phyloP scores from a whole-genome alignment of 2,113 vertebrate genomes.

The Oceanodroma tethys region DNA sequence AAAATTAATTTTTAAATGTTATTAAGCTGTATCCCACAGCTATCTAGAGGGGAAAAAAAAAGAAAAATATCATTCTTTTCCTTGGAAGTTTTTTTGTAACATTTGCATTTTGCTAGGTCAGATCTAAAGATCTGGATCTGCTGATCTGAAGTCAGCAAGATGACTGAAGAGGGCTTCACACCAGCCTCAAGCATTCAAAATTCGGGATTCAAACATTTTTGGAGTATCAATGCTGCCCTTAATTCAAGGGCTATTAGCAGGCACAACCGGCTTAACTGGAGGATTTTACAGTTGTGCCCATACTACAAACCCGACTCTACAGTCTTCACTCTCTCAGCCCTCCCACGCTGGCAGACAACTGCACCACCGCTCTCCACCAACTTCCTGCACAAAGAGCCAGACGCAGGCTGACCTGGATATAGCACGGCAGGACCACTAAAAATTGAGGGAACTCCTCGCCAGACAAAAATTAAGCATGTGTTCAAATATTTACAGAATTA shows the following conservation, averaged over 20 bases:
- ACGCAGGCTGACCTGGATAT: not conserved
- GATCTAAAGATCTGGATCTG: not conserved
- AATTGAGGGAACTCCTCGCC: not conserved
- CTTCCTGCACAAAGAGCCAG: not conserved
- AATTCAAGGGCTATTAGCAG: not conserved
- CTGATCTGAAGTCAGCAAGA: not conserved
- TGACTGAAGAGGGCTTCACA: not conserved
- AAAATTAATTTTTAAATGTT: not conserved
- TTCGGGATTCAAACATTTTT: not conserved
- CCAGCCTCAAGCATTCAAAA: not conserved
- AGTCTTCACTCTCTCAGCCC: not conserved
- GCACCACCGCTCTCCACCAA: not conserved
- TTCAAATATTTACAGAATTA: not conserved
- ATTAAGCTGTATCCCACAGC: not conserved
- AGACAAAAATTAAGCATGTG: not conserved
- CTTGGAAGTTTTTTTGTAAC: not conserved
- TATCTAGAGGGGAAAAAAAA: not conserved
- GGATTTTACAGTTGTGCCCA: not conserved
- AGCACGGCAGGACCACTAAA: not conserved
- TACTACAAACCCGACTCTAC: not conserved
- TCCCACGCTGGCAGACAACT: accelerated
- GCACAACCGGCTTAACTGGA: not conserved
- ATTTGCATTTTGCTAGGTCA: not conserved
- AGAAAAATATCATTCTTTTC: not conserved
- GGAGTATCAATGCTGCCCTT: not conserved